phyloP scores from a whole-genome alignment of 2,797 vertebrate genomes.

The Enteromius mattozi region DNA sequence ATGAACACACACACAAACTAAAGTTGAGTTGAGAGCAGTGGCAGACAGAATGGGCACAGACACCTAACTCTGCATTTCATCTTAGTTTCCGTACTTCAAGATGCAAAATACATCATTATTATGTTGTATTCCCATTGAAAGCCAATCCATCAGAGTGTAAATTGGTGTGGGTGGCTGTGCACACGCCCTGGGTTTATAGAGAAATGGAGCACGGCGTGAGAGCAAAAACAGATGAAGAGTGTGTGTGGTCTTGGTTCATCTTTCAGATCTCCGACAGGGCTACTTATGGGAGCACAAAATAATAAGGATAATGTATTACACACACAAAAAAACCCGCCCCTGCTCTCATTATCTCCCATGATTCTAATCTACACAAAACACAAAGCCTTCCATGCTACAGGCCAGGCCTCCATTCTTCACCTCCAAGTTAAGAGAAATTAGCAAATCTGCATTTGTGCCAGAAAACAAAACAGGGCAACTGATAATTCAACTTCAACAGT shows the following conservation, averaged over 20 bases:
- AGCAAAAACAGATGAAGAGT: conserved; percentile 38
- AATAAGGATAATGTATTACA: conserved; percentile 44
- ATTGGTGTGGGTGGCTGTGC: conserved; percentile 59
- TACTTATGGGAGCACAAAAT: conserved; percentile 69
- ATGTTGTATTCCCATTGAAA: conserved; percentile 70
- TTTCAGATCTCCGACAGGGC: conserved; percentile 68
- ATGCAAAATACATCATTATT: conserved; percentile 76
- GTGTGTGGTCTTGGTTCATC: conserved; percentile 72
- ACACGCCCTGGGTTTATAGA: conserved; percentile 24
- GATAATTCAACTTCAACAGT: conserved; percentile 11
- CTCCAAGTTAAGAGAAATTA: conserved; percentile 33
- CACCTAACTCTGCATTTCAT: conserved; percentile 66
- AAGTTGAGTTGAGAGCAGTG: conserved; percentile 59
- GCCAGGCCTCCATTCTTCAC: conserved; percentile 27
- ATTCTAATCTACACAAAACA: conserved; percentile 21
- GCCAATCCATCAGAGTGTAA: conserved; percentile 70
- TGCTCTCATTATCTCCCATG: conserved; percentile 68
- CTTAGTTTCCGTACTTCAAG: conserved; percentile 69
- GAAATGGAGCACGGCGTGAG: conserved; percentile 34
- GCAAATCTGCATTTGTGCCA: conserved; percentile 22
- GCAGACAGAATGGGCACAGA: conserved; percentile 71
- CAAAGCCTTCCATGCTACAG: conserved; percentile 13
- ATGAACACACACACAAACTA: conserved; percentile 12
- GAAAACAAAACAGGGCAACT: conserved; percentile 28
- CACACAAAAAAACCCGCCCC: conserved; percentile 58